These are phyloP conservation scores for Desmophyllum pertusum DNA, from an alignment of 92 coral and sea anemone genomes.

Conservation along the genomic window DNA sequence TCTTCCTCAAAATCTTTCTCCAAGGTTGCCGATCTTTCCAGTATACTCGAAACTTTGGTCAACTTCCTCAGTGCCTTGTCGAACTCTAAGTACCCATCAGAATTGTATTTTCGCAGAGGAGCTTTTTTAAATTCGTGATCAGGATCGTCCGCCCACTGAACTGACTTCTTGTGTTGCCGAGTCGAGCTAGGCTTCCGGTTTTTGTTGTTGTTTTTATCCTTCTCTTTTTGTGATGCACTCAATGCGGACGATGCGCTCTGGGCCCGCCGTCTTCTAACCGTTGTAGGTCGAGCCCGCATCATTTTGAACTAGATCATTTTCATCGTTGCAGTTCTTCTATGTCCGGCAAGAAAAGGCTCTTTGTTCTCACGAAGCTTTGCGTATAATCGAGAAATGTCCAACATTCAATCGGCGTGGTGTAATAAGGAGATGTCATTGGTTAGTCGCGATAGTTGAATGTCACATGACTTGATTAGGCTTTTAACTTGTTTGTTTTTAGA, in stretches of 20 bases:
- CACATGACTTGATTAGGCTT: not conserved
- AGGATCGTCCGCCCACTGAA: not conserved
- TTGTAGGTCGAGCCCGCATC: conserved; percentile 13
- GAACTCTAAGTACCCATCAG: conserved; percentile 8
- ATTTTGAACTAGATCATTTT: not conserved
- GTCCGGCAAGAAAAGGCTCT: not conserved
- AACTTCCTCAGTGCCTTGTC: conserved; percentile 2
- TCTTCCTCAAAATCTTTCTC: conserved; percentile 75
- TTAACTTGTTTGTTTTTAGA: not conserved
- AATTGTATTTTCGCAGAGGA: conserved; percentile 5
- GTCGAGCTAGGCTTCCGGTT: not conserved
- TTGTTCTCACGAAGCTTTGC: not conserved
- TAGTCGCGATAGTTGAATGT: not conserved
- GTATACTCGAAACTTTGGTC: conserved; percentile 22
- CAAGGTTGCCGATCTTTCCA: conserved; percentile 60
- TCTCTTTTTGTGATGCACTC: not conserved
- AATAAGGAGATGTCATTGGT: not conserved
- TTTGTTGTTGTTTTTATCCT: not conserved
- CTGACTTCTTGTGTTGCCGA: conserved; percentile 4
- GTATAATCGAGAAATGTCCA: not conserved
- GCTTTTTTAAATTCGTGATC: not conserved
- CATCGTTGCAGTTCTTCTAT: not conserved
- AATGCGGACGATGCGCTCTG: not conserved
- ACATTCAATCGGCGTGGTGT: not conserved
- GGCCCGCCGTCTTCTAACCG: not conserved